Evolutionary conservation across 2,888 invertebrate genomes (phyloP).

Genomic region (Eumerus sabulonum): DNA sequence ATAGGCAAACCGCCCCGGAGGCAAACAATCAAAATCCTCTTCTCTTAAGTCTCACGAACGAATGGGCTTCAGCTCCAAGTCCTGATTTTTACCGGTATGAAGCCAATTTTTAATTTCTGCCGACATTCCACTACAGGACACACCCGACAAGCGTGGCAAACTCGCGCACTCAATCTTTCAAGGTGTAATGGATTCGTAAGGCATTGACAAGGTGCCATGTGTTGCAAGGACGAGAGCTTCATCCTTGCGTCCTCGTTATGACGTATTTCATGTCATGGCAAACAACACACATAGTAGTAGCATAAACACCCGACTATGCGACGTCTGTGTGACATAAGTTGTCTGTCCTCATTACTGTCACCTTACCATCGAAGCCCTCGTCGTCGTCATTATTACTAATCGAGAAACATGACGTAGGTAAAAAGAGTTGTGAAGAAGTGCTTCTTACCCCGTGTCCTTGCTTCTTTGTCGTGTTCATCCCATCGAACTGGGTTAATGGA

Average conservation of each 20-base stretch:
- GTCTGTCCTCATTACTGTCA: no score
- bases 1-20: slow-evolving; percentile 20
- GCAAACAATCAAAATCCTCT: slow-evolving; percentile 44
- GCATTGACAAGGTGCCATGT: not conserved
- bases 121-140: slow-evolving; percentile 29
- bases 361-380: not conserved
- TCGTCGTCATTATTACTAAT: slow-evolving; percentile 34
- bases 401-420: slow-evolving; percentile 34
- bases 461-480: slow-evolving; percentile 28
- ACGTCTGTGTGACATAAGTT: not conserved
- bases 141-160: slow-evolving; percentile 17
- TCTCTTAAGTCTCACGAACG: not conserved
- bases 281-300: not conserved
- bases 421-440: slow-evolving; percentile 28
- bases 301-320: not conserved
- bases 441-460: not conserved
- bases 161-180: slow-evolving; percentile 38
- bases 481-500: no score
- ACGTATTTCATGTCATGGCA: not conserved
- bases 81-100: slow-evolving; percentile 17
- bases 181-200: slow-evolving; percentile 8
- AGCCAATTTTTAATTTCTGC: slow-evolving; percentile 51
- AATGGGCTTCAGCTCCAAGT: slow-evolving; percentile 24
- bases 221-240: no score
- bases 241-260: slow-evolving; percentile 2